A percentile compares a stretch with the other conserved stretches of the same genome.
phyloP scores from a whole-genome alignment of 2,888 invertebrate genomes.

The Apodemia mormo region DNA sequence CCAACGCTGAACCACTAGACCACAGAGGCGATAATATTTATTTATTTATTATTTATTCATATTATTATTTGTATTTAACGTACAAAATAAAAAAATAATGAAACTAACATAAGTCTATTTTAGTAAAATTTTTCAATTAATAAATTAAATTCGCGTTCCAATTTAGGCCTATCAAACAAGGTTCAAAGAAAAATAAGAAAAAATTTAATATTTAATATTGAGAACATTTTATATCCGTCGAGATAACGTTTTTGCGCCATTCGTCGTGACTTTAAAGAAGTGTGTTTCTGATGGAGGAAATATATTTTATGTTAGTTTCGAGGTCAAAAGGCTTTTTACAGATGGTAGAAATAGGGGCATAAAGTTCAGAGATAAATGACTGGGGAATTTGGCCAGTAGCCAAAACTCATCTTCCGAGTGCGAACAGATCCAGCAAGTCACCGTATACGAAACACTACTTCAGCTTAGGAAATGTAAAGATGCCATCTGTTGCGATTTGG shows the following conservation, averaged over 20 bases:
- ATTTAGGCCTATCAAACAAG: no score
- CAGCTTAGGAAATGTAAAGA: constrained; percentile 1
- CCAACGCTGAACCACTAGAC: no score
- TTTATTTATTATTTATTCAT: no score
- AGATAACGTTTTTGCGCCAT: constrained; percentile 6
- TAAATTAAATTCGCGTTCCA: no score
- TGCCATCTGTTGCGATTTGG: constrained; percentile 4
- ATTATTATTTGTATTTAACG: no score
- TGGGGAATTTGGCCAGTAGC: constrained; percentile 36
- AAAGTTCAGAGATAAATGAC: constrained; percentile 40
- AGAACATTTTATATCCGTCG: background rate
- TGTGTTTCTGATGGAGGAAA: constrained; percentile 18
- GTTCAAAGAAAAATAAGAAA: no score
- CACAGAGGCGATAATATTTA: no score
- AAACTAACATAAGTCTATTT: no score
- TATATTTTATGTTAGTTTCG: constrained; percentile 19
- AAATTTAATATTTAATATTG: background rate
- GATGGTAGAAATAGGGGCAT: constrained; percentile 38
- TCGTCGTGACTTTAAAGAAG: constrained; percentile 8
- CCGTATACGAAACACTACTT: constrained; percentile 26
- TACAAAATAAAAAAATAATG: no score
- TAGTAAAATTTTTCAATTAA: no score
- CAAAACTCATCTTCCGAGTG: constrained; percentile 34
- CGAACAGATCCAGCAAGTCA: constrained; percentile 38
- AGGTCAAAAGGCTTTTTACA: constrained; percentile 21